Conservation (phyloP, 2,888 invertebrate species). For the Ommatoiulus sabulosus region DNA sequence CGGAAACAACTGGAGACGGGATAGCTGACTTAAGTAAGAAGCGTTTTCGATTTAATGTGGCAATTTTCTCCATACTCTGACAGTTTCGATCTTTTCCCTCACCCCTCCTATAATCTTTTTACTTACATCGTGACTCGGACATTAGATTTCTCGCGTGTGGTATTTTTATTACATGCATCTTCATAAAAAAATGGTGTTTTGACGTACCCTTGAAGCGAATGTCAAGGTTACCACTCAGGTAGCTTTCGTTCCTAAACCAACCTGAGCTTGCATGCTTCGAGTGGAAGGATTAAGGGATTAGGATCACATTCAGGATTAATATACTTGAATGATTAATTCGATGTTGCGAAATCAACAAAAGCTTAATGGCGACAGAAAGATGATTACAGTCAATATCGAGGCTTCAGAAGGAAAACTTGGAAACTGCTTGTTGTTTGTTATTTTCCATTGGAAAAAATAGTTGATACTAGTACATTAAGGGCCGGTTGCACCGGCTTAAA, state of each 20-base stretch:
- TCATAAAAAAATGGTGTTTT: not conserved
- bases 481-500: no score
- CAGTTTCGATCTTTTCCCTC: not conserved
- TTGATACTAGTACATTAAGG: no score
- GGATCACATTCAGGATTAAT: not conserved
- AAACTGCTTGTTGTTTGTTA: no score
- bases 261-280: constrained; percentile 34
- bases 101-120: not conserved
- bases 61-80: not conserved
- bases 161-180: not conserved
- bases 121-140: not conserved
- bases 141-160: constrained; percentile 19
- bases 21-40: no score
- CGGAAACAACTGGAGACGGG: no score
- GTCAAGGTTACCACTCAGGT: not conserved
- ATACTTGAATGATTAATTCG: not conserved
- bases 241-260: not conserved
- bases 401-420: no score
- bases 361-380: not conserved
- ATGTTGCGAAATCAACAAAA: not conserved
- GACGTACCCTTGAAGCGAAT: not conserved
- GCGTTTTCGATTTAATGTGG: not conserved
- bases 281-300: not conserved
- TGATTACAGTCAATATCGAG: not conserved
- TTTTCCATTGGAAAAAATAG: no score